Evolutionary conservation across 2,797 vertebrate genomes (phyloP).

Genomic region (Pangasius sanitwongsei): DNA sequence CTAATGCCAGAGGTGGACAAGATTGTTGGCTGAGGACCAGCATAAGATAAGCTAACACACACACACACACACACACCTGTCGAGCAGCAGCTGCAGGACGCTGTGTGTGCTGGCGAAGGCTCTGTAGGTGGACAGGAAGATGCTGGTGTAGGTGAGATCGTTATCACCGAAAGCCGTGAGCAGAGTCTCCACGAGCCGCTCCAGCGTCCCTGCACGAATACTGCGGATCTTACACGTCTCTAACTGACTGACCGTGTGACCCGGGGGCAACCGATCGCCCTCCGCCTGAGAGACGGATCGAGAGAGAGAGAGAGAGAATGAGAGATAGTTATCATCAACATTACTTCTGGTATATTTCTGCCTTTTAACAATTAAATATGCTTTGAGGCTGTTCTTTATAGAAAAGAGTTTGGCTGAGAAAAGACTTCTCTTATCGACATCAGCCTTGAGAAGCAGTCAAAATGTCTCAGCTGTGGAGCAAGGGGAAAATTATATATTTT

Average conservation of each 20-base stretch:
- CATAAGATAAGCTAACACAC: not conserved
- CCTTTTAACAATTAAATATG: not conserved
- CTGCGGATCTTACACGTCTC: slow-evolving; percentile 95
- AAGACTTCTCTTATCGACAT: slow-evolving; percentile 26
- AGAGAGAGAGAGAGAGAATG: slow-evolving; percentile 44
- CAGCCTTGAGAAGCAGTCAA: not conserved
- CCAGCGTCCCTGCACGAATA: slow-evolving; percentile 91
- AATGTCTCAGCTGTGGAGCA: not conserved
- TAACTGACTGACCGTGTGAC: slow-evolving; percentile 90
- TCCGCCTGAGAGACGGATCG: slow-evolving; percentile 77
- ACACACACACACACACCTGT: slow-evolving; percentile 73
- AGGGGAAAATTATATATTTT: not conserved
- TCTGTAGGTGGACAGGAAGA: slow-evolving; percentile 93
- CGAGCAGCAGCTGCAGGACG: slow-evolving; percentile 87
- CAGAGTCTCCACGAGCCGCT: slow-evolving; percentile 93
- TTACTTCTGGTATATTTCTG: not conserved
- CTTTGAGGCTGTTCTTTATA: not conserved
- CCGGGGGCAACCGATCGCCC: slow-evolving; percentile 88
- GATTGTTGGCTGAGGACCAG: not conserved
- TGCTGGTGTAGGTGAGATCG: slow-evolving; percentile 93
- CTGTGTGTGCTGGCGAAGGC: slow-evolving; percentile 86
- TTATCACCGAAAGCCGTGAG: slow-evolving; percentile 92
- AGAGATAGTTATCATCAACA: not conserved
- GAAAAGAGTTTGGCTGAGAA: slow-evolving; percentile 18
- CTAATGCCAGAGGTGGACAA: not conserved